Base-by-base conservation (phyloP, 2,888 invertebrate species). In the Drosophila emarginata region DNA sequence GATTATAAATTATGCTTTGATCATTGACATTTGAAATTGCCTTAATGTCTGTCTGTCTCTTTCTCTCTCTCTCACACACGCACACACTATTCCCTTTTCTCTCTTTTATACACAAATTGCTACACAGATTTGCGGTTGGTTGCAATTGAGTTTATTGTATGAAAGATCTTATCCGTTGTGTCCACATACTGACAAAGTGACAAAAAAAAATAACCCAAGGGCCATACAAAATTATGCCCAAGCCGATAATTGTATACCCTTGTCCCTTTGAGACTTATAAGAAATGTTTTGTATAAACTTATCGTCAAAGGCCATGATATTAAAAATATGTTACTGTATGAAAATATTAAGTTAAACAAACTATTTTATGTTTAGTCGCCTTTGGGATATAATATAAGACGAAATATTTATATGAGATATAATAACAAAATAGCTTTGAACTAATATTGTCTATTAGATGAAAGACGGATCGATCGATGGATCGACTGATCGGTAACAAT, bases 1-100 rank as follows among this genome's bases (percentile, higher is more conserved):
- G 88, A 87, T 84, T 88, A 87, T 81, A 84, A 87, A 76, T 72
- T 67, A 66, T 69, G 37, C 56, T 57, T 57, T 57, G 37, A 57
- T 57, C 56, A 57, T 23, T 57, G 56, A 39, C 56, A 57, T 23
- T 57, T 39, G 23, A n/a, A 57, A 57, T 57, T 57, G 56, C 21
- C 36, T 21, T 57, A 37, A 37, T 56, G 15, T 45, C 18, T 45
- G 21, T 45, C 12, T 21, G 12, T 11, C 45, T 21, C 45, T 45
- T 6, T 45, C 14, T 9, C 40, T 18, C 9, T 9, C 28, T 6
- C 28, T 1, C 28, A 0, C 28, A 5, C 28, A 5, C 28, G 4
- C 28, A 23, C 26, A 5, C 4, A 36, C 12, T 4, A 11, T 37
- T 4, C 4, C 12, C n/a, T 4, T 21, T 11, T 12, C 1, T 45